Evolutionary conservation across 2,888 invertebrate genomes (phyloP).

Genomic region (Hydrotaea cyrtoneurina): DNA sequence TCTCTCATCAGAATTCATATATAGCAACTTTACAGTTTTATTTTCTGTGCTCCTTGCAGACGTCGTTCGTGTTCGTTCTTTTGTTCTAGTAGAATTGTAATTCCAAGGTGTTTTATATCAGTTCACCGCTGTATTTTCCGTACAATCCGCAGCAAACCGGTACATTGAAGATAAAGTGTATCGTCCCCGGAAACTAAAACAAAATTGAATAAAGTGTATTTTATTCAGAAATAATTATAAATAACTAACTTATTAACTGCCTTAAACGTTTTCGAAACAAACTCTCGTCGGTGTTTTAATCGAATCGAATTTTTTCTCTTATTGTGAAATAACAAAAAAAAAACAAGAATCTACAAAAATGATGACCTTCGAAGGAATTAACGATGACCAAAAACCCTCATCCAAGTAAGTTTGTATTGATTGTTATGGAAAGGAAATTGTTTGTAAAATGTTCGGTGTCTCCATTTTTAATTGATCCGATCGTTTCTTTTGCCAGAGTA

Average conservation of each 20-base stretch:
- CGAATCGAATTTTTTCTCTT: not conserved
- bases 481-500: conserved; percentile 28
- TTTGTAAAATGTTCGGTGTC: conserved; percentile 2
- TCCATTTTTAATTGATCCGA: conserved; percentile 62
- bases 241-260: not conserved
- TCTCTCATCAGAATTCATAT: not conserved
- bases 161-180: conserved; percentile 58
- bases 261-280: not conserved
- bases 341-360: conserved; percentile 68
- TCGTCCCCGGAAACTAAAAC: not conserved
- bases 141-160: conserved; percentile 22
- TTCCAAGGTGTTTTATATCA: conserved; percentile 31
- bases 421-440: not conserved
- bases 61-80: conserved; percentile 52
- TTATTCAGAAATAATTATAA: conserved; percentile 1
- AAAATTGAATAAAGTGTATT: conserved; percentile 50
- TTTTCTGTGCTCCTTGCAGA: not conserved
- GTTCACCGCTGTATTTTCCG: not conserved
- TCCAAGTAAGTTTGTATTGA: conserved; percentile 83
- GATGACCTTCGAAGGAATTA: conserved; percentile 76
- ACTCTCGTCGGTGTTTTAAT: not conserved
- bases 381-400: conserved; percentile 83
- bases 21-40: not conserved
- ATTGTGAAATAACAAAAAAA: not conserved
- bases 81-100: not conserved